Evolutionary conservation across 2,888 invertebrate species (phyloP), one percentile per base, ranked within the genome.

Genomic region (Alloscopus bannaensis): DNA sequence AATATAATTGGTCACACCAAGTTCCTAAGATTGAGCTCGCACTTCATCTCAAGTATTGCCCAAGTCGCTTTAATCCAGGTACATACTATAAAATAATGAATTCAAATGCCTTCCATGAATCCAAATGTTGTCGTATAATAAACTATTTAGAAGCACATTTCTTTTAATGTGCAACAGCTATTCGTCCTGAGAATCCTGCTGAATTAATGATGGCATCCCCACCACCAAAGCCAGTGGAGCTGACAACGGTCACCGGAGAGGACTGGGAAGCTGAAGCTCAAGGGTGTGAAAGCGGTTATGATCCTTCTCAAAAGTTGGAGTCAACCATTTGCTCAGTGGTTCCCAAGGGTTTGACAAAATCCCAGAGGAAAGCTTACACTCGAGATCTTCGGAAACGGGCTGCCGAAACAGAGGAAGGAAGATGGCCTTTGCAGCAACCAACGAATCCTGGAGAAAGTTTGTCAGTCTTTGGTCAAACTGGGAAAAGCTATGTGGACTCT

Each of bases 1-100:
- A 13, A n/a, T 47, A n/a, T 18, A 47, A 47, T n/a, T 47, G 47
- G 47, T n/a, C 47, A 13, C 47, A 47, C 18, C 47, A 47, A n/a
- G 6, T 6, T n/a, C 47, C 47, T 6, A 47, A 47, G n/a, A 3
- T 47, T n/a, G 47, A 47, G n/a, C 8, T 47, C n/a, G 11, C 47
- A 3, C 6, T 47, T 4, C 47, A 47, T n/a, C 4, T 13, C 4
- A 6, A n/a, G 18, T 13, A n/a, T n/a, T 47, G 47, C n/a, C 47
- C 47, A 3, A 47, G 18, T 18, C 47, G 47, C 8, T 6, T 13
- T 6, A 47, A 47, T 47, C 11, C 11, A 47, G 47, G 47, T 47
- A 13, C 4, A n/a, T 18, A 13, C 47, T 6, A 36, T 36, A 36
- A 36, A 36, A 36, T 36, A 36, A 8, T 8, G 6, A 36, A 8